These are phyloP conservation scores for Polypterus senegalus DNA, from an alignment of 2,113 vertebrate genomes.

Conservation along the genomic window DNA sequence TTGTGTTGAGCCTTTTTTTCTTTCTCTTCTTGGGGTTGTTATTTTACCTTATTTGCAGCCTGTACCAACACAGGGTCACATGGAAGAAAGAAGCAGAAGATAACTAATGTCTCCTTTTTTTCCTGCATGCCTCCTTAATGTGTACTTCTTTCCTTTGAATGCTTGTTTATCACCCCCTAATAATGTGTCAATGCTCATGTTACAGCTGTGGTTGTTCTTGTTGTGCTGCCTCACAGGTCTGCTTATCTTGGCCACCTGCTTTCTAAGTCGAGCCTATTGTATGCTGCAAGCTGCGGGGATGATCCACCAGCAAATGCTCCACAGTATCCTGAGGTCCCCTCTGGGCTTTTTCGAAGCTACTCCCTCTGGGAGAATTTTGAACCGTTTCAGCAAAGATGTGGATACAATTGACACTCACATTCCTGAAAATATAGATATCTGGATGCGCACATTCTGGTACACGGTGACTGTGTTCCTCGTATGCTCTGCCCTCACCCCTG, in stretches of 20 bases:
- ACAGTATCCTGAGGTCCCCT: slow-evolving; percentile 50
- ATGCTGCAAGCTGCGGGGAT: slow-evolving; percentile 52
- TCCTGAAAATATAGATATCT: slow-evolving; percentile 63
- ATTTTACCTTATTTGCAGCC: no score
- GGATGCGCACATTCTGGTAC: slow-evolving; percentile 70
- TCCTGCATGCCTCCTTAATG: no score
- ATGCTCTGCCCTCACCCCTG: slow-evolving; percentile 62
- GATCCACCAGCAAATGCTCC: slow-evolving; percentile 51
- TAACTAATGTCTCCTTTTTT: no score
- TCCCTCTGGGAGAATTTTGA: slow-evolving; percentile 54
- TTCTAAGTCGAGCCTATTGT: slow-evolving; percentile 50
- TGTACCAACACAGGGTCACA: no score
- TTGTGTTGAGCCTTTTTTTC: no score
- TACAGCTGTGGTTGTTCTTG: slow-evolving; percentile 1
- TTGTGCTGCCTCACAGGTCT: slow-evolving; percentile 37
- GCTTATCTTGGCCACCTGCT: slow-evolving; percentile 52
- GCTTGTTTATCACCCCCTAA: no score
- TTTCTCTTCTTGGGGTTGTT: no score
- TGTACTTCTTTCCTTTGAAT: no score
- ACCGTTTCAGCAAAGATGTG: slow-evolving; percentile 65
- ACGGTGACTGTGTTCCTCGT: slow-evolving; percentile 62
- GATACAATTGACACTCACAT: slow-evolving; percentile 57
- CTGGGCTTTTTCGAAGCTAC: slow-evolving; percentile 59
- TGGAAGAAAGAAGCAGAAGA: no score
- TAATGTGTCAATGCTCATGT: no score